These are phyloP conservation scores for Heloderma charlesbogerti DNA, from an alignment of 2,113 vertebrate species.

Conservation along the genomic window DNA sequence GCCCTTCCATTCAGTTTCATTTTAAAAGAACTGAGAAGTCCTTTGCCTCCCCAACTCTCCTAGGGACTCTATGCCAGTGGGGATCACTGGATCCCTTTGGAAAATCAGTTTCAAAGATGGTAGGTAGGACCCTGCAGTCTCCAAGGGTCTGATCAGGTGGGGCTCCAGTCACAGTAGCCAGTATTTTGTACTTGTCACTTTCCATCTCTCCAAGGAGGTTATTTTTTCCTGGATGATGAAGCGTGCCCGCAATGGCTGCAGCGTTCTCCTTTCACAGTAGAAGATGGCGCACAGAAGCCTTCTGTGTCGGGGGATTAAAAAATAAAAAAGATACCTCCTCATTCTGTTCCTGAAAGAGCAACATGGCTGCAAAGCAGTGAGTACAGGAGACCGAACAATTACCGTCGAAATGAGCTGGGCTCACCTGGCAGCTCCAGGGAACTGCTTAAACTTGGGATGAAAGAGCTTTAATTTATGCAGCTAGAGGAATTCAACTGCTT, in stretches of 20 bases:
- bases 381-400: slow-evolving; percentile 21
- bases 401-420: background rate
- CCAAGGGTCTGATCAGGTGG: background rate
- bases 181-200: background rate
- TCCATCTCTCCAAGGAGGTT: background rate
- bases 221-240: background rate
- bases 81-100: background rate
- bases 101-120: background rate
- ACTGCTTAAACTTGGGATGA: background rate
- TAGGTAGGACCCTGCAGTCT: background rate
- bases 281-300: background rate
- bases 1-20: background rate
- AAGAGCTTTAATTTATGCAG: slow-evolving; percentile 10
- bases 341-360: slow-evolving; percentile 11
- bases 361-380: background rate
- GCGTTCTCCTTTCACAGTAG: background rate
- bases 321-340: background rate
- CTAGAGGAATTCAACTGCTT: background rate
- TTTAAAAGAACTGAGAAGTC: background rate
- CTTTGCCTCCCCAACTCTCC: background rate
- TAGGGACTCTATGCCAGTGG: background rate
- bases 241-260: too few species aligned
- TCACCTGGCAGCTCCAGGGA: slow-evolving; percentile 23
- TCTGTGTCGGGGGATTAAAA: background rate
- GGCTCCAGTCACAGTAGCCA: background rate